A percentile compares a stretch with the other conserved stretches of the same genome.
Conservation (phyloP, 35 echinoderm and acorn worm species). For the Eucidaris tribuloides region DNA sequence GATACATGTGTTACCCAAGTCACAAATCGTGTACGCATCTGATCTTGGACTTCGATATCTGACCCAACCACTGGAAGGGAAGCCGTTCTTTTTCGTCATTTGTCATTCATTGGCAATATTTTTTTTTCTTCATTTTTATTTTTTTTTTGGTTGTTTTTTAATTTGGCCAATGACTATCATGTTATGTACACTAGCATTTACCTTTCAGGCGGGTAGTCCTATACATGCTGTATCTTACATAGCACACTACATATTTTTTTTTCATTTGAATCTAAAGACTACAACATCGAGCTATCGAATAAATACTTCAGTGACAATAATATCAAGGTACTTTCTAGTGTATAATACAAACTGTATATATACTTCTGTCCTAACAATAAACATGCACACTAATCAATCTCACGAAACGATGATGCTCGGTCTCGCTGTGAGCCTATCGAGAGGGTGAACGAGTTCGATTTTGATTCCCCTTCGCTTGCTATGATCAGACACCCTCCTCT, state of each 20-base stretch:
- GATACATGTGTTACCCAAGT: neutral
- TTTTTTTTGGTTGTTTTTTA: neutral
- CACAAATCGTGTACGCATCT: too few relatives aligned
- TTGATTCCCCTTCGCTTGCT: slow-evolving; percentile 56
- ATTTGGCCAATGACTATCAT: neutral
- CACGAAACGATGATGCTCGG: slow-evolving; percentile 87
- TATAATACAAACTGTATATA: neutral
- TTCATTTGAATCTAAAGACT: neutral
- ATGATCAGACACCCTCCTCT: slow-evolving; percentile 24
- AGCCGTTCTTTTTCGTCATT: neutral
- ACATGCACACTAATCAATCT: neutral
- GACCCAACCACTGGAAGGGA: neutral
- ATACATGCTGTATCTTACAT: neutral
- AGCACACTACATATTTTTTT: slow-evolving; percentile 6
- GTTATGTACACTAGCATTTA: neutral
- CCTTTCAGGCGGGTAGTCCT: neutral
- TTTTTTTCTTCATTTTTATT: neutral
- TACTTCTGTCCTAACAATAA: neutral
- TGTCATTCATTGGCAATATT: neutral
- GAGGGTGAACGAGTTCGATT: slow-evolving; percentile 86
- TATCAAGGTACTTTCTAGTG: slow-evolving; percentile 30
- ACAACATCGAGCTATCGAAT: slow-evolving; percentile 3
- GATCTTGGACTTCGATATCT: neutral
- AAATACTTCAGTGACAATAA: slow-evolving; percentile 31
- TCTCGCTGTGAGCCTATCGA: slow-evolving; percentile 77